A percentile compares a stretch with the other conserved stretches of the same genome.
Conservation (phyloP, 2,113 vertebrate genomes). For the Nerophis ophidion region DNA sequence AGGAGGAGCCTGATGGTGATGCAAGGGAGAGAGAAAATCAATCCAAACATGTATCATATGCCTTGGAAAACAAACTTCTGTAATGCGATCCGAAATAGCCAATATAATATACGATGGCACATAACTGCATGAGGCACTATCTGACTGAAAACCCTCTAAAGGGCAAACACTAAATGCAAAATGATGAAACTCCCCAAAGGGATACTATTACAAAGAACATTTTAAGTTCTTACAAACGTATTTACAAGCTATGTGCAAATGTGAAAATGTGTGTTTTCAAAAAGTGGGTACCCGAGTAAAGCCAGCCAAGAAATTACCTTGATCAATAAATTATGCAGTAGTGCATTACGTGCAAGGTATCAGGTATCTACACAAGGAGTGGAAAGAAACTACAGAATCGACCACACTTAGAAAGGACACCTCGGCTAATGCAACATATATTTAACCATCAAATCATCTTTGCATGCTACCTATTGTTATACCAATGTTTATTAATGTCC, state of each 20-base stretch:
- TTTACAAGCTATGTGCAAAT: background rate
- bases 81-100: constrained; percentile 25
- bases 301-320: constrained; percentile 44
- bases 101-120: constrained; percentile 21
- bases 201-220: background rate
- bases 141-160: constrained; percentile 7
- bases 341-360: constrained; percentile 37
- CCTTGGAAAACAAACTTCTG: constrained; percentile 13
- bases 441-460: background rate
- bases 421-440: background rate
- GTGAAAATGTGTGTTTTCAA: constrained; percentile 12
- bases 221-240: background rate
- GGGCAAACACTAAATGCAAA: background rate
- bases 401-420: background rate
- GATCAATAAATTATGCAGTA: constrained; percentile 56
- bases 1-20: constrained; percentile 14
- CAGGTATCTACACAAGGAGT: constrained; percentile 41
- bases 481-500: too few species aligned
- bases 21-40: constrained; percentile 31
- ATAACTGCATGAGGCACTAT: background rate
- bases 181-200: background rate
- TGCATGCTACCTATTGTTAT: too few species aligned
- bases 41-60: constrained; percentile 27
- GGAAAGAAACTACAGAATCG: constrained; percentile 9
- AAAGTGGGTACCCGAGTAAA: constrained; percentile 24